Base-by-base conservation (phyloP, 92 coral and sea anemone genomes). In the Zoanthus sansibaricus region DNA sequence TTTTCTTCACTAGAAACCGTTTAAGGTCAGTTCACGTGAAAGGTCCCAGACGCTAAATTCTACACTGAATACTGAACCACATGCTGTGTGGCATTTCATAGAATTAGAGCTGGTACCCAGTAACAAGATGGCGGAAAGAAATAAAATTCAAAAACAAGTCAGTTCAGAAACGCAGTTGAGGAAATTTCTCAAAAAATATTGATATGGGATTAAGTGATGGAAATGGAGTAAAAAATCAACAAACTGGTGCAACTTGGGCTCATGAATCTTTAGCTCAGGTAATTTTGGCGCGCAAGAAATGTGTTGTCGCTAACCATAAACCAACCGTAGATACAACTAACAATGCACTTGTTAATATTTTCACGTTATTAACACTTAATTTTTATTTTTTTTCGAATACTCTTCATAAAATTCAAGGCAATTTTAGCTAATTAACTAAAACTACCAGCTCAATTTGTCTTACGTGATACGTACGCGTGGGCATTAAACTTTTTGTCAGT, bases 191-290 rank as follows among this genome's bases (percentile, higher is more conserved):
- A 3, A 16, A 62, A 62, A 20, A 62, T 31, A 31, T 62, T 21
- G 69, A 62, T n/a, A 62, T 62, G 69, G 69, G 69, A 7, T 31
- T 17, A 16, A 62, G n/a, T 62, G 69, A 62, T n/a, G 69, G 30
- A 62, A 20, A 62, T 5, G 68, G 68, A 61, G 68, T 15, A 8
- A 61, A 61, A 61, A 62, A n/a, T n/a, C 69, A 62, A 17, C 32
- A 62, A 62, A 62, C 69, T n/a, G 69, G 69, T 4, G 69, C 69
- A n/a, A 62, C 21, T 4, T 62, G 69, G 69, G 69, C 69, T 62
- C 69, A 62, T 9, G 69, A 62, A n/a, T 62, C 69, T 18, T 62
- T 62, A 62, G 69, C 69, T 62, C 69, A 62, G 69, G 69, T 62
- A 62, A 17, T 62, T 62, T 6, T 62, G 69, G n/a, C 30, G 10